Conservation (phyloP, 2,888 invertebrate genomes). For the Andricus curvator region DNA sequence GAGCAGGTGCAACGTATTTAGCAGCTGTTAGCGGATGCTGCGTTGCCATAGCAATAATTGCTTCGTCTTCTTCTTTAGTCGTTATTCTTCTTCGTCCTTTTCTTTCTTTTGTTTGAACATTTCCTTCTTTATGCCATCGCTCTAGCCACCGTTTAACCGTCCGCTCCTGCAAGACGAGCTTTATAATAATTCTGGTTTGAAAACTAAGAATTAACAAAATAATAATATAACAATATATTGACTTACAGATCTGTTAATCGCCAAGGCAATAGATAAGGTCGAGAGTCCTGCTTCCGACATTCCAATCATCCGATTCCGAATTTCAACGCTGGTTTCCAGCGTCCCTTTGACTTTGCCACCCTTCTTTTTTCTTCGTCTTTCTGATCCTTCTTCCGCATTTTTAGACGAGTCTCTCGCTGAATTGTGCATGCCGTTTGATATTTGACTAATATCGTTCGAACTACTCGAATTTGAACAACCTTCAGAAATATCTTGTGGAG, state of each 20-base stretch:
- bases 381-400: slow-evolving; percentile 40
- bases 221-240: not conserved
- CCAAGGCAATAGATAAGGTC: slow-evolving; percentile 75
- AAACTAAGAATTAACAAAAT: not conserved
- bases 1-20: slow-evolving; percentile 75
- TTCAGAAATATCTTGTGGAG: slow-evolving; percentile 53
- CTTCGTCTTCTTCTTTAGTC: slow-evolving; percentile 75
- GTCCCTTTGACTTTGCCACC: slow-evolving; percentile 77
- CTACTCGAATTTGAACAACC: slow-evolving; percentile 59
- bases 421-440: slow-evolving; percentile 60
- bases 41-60: slow-evolving; percentile 76
- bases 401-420: slow-evolving; percentile 54
- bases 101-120: slow-evolving; percentile 76
- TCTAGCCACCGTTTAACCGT: slow-evolving; percentile 76
- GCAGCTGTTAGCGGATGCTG: slow-evolving; percentile 75
- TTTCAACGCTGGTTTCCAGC: slow-evolving; percentile 75
- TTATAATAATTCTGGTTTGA: slow-evolving; percentile 41
- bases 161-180: slow-evolving; percentile 67
- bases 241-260: slow-evolving; percentile 74
- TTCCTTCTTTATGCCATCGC: slow-evolving; percentile 76
- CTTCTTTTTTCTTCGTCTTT: slow-evolving; percentile 65
- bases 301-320: slow-evolving; percentile 76
- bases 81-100: slow-evolving; percentile 75
- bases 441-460: slow-evolving; percentile 65
- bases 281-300: slow-evolving; percentile 76